Base-by-base conservation (phyloP, 1,140 invertebrate genomes). In the Theocolax elegans region DNA sequence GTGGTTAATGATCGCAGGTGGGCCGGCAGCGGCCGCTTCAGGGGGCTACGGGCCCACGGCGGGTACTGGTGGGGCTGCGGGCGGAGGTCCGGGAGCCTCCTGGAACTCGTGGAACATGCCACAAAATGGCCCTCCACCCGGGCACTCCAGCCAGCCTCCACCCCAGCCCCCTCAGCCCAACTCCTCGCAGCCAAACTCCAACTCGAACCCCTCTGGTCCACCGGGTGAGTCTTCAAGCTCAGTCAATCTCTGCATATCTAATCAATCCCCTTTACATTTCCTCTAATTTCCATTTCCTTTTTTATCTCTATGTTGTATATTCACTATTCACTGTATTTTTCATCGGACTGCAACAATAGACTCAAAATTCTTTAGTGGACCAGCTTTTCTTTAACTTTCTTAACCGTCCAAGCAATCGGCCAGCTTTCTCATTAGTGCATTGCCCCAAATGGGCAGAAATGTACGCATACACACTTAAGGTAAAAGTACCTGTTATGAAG, bases 101-200 rank as follows among this genome's bases (percentile, higher is more conserved):
- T 88, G 87, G 87, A 89, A 87, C 80, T 88, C 83, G 76, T 85
- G 87, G 87, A 88, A 87, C 78, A 87, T 88, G 86, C 81, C 87
- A 76, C 87, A 88, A 78, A 88, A 88, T 81, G 87, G 87, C 69
- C 87, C 87, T 59, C 85, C 86, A 73, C 83, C 86, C 75, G 83
- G 85, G 46, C 62, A 65, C 63, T 66, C 62, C 71, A 81, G 81
- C 77, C 80, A 87, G 80, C 81, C 83, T 77, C 83, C 83, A 78
- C 82, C 83, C 74, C 79, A 87, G 84, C 79, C 85, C 83, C 81
- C 85, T 86, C 79, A 87, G 85, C 79, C 85, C 80, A 85, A 86
- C 79, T 81, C 85, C 85, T 83, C 83, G 83, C 84, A 85, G 83
- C 81, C 83, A 77, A 85, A 86, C 84, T 84, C 84, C 81, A 85